Conservation (phyloP, 2,113 vertebrate genomes). For the Xyrauchen texanus region DNA sequence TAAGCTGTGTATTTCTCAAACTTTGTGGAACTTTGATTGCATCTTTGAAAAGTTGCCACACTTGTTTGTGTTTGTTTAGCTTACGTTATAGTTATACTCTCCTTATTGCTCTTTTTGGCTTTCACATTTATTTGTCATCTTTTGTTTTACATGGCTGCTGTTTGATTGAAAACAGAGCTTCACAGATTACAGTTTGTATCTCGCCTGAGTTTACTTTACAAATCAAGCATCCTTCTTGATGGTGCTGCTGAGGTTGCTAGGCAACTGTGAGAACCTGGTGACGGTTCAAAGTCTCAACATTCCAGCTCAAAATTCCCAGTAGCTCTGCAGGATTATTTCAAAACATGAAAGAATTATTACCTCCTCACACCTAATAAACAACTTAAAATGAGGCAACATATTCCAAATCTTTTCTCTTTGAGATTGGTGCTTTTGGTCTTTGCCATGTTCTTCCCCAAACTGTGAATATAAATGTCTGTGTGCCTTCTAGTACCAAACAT, state of each 20-base stretch:
- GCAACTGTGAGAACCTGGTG: slow-evolving; percentile 72
- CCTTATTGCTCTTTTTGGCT: slow-evolving; percentile 3
- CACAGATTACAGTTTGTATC: slow-evolving; percentile 58
- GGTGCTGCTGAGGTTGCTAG: slow-evolving; percentile 70
- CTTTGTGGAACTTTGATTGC: background rate
- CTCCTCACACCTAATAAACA: background rate
- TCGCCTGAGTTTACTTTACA: slow-evolving; percentile 65
- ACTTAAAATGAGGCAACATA: slow-evolving; percentile 11
- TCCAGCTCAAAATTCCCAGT: slow-evolving; percentile 43
- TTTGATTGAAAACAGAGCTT: slow-evolving; percentile 66
- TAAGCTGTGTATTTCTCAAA: background rate
- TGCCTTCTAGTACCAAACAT: too few species aligned
- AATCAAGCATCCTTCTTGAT: slow-evolving; percentile 68
- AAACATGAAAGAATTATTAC: slow-evolving; percentile 36
- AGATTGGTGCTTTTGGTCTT: background rate
- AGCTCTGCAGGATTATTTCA: slow-evolving; percentile 28
- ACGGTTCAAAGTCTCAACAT: slow-evolving; percentile 65
- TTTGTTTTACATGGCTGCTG: slow-evolving; percentile 54
- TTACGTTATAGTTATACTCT: slow-evolving; percentile 33
- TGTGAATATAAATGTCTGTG: background rate
- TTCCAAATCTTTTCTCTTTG: slow-evolving; percentile 16
- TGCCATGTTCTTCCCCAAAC: background rate
- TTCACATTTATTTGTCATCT: background rate
- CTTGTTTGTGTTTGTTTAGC: slow-evolving; percentile 30
- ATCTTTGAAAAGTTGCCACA: background rate